Base-by-base conservation (phyloP, 2,888 invertebrate genomes). In the Taenaris catops region DNA sequence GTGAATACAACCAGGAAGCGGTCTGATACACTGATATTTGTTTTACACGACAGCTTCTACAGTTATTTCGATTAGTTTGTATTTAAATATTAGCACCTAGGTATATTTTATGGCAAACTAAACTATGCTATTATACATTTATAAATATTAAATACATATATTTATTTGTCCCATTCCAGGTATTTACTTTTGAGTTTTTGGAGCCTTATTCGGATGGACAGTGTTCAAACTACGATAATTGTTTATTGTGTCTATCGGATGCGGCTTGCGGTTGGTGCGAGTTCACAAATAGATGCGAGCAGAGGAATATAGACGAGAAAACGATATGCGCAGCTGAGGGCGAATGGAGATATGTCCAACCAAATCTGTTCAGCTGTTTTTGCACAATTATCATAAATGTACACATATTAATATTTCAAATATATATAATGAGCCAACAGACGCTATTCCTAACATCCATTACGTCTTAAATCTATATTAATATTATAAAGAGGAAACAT, bases 191-290 rank as follows among this genome's bases (percentile, higher is more conserved):
- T 58, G 95, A 96, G 64, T 95, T 94, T 66, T 79, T 97, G 43
- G 96, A 97, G 65, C 96, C 97, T 0, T 97, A 92, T 70, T 93
- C 93, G 34, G 92, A 93, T 38, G 95, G 94, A 0, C 88, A 92
- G 12, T 97, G 97, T 61, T 74, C 84, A 0, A 88, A 90, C 32
- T 94, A 96, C 68, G 91, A 88, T 46, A 97, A 96, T 71, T 97
- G 97, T 58, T 79, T 96, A 16, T 91, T 95, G 44, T 97, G 97
- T 62, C 81, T 97, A 33, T 93, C 94, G 0, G 97, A 97, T 71
- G 93, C 94, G 0, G 90, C 92, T 7, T 98, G 98, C 62, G 96
- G 96, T 1, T 98, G 98, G 97, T 98, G 97, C 63, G 94, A 94
- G 43, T 65, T 93, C 4, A 92, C 90, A n/a, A 81, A 89, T 45